Evolutionary conservation across 2,113 vertebrate genomes (phyloP).

Genomic region (Craseonycteris thonglongyai): DNA sequence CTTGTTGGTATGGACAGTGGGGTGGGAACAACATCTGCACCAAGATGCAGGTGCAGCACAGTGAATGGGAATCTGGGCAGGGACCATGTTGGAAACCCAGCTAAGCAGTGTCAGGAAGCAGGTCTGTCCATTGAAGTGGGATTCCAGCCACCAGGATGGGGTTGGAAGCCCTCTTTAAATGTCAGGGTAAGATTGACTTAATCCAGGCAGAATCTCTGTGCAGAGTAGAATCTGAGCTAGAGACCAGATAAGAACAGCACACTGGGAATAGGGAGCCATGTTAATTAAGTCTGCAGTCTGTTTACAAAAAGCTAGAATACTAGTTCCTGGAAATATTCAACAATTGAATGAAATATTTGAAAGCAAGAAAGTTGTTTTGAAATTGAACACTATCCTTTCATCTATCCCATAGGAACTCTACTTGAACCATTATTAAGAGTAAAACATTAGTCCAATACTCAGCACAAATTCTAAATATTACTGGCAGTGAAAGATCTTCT

Average conservation of each 20-base stretch:
- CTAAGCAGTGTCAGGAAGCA: not conserved
- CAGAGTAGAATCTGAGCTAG: not conserved
- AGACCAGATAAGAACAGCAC: not conserved
- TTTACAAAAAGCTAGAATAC: not conserved
- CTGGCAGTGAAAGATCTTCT: slow-evolving; percentile 26
- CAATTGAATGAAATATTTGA: not conserved
- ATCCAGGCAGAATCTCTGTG: not conserved
- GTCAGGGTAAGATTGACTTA: not conserved
- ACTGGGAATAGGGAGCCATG: not conserved
- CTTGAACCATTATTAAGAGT: not conserved
- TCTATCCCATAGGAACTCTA: not conserved
- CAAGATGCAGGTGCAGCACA: not conserved
- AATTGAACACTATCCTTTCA: not conserved
- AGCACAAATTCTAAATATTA: slow-evolving; percentile 58
- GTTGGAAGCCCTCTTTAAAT: not conserved
- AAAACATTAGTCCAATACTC: slow-evolving; percentile 18
- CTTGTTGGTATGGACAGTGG: not conserved
- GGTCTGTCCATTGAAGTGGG: not conserved
- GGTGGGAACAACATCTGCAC: not conserved
- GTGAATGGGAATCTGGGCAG: not conserved
- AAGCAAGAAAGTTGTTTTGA: not conserved
- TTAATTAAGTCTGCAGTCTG: not conserved
- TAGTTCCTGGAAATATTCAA: not conserved
- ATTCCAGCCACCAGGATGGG: not conserved
- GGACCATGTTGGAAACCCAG: not conserved